Percentiles rank a stretch among this genome's conserved stretches.
phyloP scores from a whole-genome alignment of 2,113 vertebrate species.

The Dicaeum eximium region DNA sequence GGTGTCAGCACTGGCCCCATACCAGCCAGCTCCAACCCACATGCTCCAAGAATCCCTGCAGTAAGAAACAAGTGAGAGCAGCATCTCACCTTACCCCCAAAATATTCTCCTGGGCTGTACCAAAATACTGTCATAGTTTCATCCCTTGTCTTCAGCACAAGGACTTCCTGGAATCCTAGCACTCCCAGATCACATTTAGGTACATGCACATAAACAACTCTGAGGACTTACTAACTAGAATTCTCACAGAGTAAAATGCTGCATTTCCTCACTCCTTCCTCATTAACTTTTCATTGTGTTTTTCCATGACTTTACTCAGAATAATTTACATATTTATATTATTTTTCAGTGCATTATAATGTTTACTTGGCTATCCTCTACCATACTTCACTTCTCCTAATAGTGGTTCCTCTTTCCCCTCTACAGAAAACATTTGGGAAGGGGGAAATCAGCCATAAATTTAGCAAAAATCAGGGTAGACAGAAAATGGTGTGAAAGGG shows the following conservation, averaged over 20 bases:
- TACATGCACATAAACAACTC: background rate
- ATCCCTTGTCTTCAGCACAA: background rate
- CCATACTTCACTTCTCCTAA: background rate
- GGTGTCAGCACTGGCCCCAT: background rate
- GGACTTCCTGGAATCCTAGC: background rate
- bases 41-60: background rate
- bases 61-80: background rate
- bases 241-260: background rate
- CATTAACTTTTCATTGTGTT: background rate
- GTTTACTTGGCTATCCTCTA: background rate
- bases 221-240: background rate
- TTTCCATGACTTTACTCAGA: background rate
- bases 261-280: background rate
- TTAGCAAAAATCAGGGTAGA: background rate
- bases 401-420: background rate
- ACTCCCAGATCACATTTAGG: background rate
- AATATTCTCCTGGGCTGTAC: background rate
- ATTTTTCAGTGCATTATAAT: background rate
- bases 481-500: background rate
- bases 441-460: background rate
- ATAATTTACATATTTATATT: background rate
- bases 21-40: background rate
- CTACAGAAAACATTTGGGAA: background rate
- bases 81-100: background rate
- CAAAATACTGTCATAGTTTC: background rate